Evolutionary conservation across 2,888 invertebrate genomes (phyloP), one percentile per base, ranked within the genome.

Genomic region (Archips crataeganus): DNA sequence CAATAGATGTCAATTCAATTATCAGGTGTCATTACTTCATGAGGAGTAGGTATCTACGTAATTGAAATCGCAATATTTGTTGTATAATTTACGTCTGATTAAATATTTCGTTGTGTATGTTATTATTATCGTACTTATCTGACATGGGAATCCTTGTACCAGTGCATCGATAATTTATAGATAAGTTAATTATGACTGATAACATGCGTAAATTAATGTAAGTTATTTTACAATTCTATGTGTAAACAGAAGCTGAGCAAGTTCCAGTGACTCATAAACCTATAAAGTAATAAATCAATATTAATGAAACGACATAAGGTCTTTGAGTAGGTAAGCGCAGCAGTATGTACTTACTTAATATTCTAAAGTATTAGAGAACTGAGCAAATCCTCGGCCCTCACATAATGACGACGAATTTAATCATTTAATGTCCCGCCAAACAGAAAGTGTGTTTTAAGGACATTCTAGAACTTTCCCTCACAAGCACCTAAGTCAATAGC

Each of bases 181-280:
- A 61, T 73, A 68, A 68, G 45, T 45, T 60, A 68, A 72, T 72
- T 73, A 57, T 57, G 15, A 61, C 39, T 60, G 71, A 61, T 71
- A 71, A 59, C 54, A 11, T 57, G 57, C 57, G 32, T 23, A 32
- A 10, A 57, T 57, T 54, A 23, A 54, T 6, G 2, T 9, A 54
- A 9, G 15, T 10, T n/a, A 49, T 49, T 23, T 57, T 57, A 57
- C 4, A 10, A 57, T 57, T 11, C 32, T 57, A 11, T 32, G 2
- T 9, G 1, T 45, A 32, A 23, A 57, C 57, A 32, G 11, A 57
- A 32, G 57, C 51, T 9, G 32, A 11, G 6, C 32, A 23, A 54
- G 23, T 54, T 23, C 9, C 23, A 54, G 3, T 54, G 9, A 54
- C 15, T 54, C 54, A 54, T 54, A 54, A 5, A 39, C 0, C 6